These are phyloP conservation scores for Leucozona laternaria DNA, from an alignment of 2,888 invertebrate species.

Conservation along the genomic window DNA sequence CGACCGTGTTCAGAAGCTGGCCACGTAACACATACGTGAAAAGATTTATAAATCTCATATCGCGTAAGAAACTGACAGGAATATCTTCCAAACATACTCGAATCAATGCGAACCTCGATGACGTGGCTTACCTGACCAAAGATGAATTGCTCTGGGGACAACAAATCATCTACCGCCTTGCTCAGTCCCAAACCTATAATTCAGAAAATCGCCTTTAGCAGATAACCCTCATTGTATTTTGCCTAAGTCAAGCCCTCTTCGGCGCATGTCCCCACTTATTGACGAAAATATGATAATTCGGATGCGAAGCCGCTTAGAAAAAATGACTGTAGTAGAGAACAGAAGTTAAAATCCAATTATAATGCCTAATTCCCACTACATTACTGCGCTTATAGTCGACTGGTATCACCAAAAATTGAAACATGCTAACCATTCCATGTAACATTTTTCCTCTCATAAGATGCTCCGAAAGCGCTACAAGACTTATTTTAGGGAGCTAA, in stretches of 20 bases:
- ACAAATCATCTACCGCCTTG: conserved; percentile 36
- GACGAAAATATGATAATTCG: conserved; percentile 51
- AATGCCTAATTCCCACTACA: conserved; percentile 49
- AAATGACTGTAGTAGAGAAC: conserved; percentile 37
- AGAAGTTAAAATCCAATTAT: conserved; percentile 62
- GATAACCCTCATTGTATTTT: conserved; percentile 18
- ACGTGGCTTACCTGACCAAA: conserved; percentile 10
- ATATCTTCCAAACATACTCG: conserved; percentile 10
- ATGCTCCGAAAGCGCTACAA: no score
- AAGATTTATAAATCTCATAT: conserved; percentile 11
- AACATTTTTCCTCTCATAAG: no score
- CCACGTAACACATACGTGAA: conserved; percentile 1
- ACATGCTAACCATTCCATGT: conserved; percentile 63
- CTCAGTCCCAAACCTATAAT: conserved; percentile 33
- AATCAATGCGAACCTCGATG: conserved; percentile 1
- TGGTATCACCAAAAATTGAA: conserved; percentile 62
- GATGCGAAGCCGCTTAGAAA: conserved; percentile 66
- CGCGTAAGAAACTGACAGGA: conserved; percentile 21
- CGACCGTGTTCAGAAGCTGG: no score
- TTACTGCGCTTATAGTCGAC: conserved; percentile 49
- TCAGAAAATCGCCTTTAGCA: conserved; percentile 31
- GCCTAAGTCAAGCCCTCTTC: conserved; percentile 38
- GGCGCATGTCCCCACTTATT: conserved; percentile 60
- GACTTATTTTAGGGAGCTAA: no score
- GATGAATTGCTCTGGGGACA: conserved; percentile 34